Conservation (phyloP, 2,113 vertebrate species). For the Nothobranchius furzeri region DNA sequence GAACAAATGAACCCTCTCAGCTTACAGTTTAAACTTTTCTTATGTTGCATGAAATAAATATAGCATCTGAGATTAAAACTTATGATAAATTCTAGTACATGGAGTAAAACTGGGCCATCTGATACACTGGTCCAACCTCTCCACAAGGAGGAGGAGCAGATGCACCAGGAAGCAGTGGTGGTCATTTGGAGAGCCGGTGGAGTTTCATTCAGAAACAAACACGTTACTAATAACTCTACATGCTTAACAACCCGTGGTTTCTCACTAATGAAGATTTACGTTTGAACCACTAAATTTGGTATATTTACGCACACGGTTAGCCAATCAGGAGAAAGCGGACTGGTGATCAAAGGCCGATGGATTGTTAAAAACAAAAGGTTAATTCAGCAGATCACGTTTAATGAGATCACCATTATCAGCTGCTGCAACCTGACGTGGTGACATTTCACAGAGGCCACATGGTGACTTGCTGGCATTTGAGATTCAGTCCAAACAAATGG, state of each 20-base stretch:
- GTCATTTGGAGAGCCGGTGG: not conserved
- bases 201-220: conserved; percentile 23
- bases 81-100: not conserved
- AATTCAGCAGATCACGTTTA: conserved; percentile 71
- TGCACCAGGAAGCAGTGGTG: not conserved
- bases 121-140: not conserved
- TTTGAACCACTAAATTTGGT: too few relatives aligned
- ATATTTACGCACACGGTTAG: not conserved
- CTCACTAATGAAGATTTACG: not conserved
- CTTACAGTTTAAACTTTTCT: not conserved
- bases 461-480: conserved; percentile 66
- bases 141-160: conserved; percentile 41
- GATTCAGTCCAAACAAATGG: conserved; percentile 29
- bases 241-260: not conserved
- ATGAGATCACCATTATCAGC: conserved; percentile 60
- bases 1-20: not conserved
- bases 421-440: conserved; percentile 53
- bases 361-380: conserved; percentile 61
- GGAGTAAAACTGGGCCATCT: not conserved
- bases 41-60: not conserved
- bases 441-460: conserved; percentile 61
- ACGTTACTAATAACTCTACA: not conserved
- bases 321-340: conserved; percentile 13
- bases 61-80: not conserved
- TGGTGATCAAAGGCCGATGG: conserved; percentile 16